Base-by-base conservation (phyloP, 2,797 vertebrate genomes). In the Pelodytes ibericus region DNA sequence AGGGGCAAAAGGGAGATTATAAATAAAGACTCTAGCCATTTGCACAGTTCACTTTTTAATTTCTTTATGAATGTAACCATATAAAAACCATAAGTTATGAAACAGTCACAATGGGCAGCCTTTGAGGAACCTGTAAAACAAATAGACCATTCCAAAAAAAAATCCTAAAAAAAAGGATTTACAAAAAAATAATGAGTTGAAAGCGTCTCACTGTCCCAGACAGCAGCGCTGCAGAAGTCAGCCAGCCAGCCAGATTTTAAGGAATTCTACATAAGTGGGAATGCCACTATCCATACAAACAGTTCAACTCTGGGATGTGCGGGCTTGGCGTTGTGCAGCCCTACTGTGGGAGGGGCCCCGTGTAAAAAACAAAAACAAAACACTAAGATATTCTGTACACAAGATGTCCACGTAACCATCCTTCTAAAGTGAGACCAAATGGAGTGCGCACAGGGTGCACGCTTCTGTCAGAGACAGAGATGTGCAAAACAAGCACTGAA, bases 21-120 rank as follows among this genome's bases (percentile, higher is more conserved):
- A 36, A 36, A 47, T n/a, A 47, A 47, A 18, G 11, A 47, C 44
- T 15, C 4, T n/a, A 47, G 44, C 2, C 16, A 47, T 53, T 53
- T 53, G n/a, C 76, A 73, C 71, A 79, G 64, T 79, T 69, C 30
- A 79, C 29, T 80, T n/a, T n/a, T 81, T 83, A 76, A 81, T 81
- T 82, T 85, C 87, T 83, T 87, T 85, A 81, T 86, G 86, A 87
- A 88, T 86, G 85, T 82, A 87, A 87, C 87, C 87, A 90, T 90
- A 90, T 90, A 83, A 90, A 89, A 90, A 90, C 88, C 88, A 90
- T 88, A 90, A 90, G 83, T 90, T 90, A 90, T 89, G 88, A 90
- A 90, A 88, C 84, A 88, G 81, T 87, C 85, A 88, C 81, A 27
- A 87, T 81, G 88, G 84, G 71, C 72, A 80, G 65, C 74, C 58